Evolutionary conservation across 2,113 vertebrate genomes (phyloP).

Genomic region (Lepisosteus oculatus): DNA sequence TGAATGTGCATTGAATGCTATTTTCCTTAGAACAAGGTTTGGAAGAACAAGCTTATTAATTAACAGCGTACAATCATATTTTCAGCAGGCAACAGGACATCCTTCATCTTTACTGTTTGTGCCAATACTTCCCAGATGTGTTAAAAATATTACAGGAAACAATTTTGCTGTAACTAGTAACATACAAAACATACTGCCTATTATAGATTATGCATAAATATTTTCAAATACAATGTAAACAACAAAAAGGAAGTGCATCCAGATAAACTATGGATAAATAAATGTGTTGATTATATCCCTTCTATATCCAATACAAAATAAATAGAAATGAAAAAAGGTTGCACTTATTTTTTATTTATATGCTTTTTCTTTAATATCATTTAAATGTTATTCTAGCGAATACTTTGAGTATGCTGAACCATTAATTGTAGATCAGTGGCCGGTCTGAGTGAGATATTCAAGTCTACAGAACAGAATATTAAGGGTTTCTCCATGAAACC

Average conservation of each 20-base stretch:
- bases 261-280: neutral
- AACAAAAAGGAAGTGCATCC: neutral
- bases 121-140: too few species aligned
- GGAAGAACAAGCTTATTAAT: constrained; percentile 34
- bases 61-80: constrained; percentile 13
- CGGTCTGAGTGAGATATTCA: too few species aligned
- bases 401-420: too few species aligned
- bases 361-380: too few species aligned
- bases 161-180: neutral
- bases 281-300: constrained; percentile 6
- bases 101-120: too few species aligned
- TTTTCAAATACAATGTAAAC: neutral
- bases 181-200: neutral
- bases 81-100: neutral
- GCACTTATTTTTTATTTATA: too few species aligned
- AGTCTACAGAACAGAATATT: too few species aligned
- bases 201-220: constrained; percentile 1
- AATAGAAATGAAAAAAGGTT: neutral
- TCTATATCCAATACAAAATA: constrained; percentile 9
- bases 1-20: constrained; percentile 40
- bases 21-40: constrained; percentile 33
- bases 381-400: too few species aligned
- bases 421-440: too few species aligned
- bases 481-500: too few species aligned
- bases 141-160: too few species aligned